Evolutionary conservation across 2,888 invertebrate species (phyloP).

Genomic region (Drosophila robusta): DNA sequence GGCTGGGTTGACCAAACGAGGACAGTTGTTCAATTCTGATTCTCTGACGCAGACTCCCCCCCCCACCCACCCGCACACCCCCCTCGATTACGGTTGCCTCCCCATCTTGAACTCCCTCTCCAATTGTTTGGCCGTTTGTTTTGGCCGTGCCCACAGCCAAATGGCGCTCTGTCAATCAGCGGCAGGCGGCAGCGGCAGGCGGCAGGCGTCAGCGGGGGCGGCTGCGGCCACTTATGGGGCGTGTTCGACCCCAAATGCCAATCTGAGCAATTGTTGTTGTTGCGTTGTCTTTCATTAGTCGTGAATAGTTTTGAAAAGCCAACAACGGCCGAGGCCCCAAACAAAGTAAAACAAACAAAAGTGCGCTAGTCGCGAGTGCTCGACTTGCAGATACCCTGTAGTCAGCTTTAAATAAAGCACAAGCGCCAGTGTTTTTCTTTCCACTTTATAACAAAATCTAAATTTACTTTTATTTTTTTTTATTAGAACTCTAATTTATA

Average conservation of each 20-base stretch:
- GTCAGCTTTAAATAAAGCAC: not conserved
- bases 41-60: constrained; percentile 9
- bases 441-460: no score
- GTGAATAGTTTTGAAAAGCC: constrained; percentile 69
- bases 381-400: constrained; percentile 1
- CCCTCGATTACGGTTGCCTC: not conserved
- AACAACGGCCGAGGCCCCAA: constrained; percentile 25
- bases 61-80: not conserved
- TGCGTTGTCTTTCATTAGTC: constrained; percentile 63
- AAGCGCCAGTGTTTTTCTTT: no score
- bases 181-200: constrained; percentile 12
- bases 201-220: constrained; percentile 9
- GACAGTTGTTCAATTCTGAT: constrained; percentile 57
- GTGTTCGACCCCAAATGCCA: constrained; percentile 73
- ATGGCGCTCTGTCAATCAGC: constrained; percentile 63
- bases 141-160: constrained; percentile 62
- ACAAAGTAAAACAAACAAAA: constrained; percentile 5
- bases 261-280: constrained; percentile 40
- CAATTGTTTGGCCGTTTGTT: constrained; percentile 54
- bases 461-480: no score
- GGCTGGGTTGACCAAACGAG: constrained; percentile 64
- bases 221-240: constrained; percentile 45
- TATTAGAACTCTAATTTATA: no score
- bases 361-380: no score
- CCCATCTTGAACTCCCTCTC: constrained; percentile 41